phyloP scores from a whole-genome alignment of 1,140 invertebrate species.

The Copidosoma floridanum region DNA sequence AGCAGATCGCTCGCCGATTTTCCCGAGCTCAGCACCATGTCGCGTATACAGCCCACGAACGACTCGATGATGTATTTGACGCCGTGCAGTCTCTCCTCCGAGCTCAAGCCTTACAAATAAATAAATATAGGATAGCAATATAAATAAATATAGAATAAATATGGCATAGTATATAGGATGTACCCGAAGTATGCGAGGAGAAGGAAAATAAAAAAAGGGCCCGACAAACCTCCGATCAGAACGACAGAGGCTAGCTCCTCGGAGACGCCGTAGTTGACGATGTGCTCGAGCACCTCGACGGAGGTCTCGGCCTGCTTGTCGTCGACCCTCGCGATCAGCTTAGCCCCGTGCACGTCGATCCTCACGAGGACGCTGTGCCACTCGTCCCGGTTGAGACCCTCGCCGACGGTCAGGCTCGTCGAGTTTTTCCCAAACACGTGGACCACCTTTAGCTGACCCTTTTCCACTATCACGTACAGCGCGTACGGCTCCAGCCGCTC shows the following conservation, averaged over 20 bases:
- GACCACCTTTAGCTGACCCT: constrained; percentile 85
- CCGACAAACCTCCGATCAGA: constrained; percentile 75
- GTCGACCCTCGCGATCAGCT: constrained; percentile 81
- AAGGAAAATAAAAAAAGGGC: too few relatives aligned
- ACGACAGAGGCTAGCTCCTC: constrained; percentile 83
- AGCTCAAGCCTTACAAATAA: constrained; percentile 69
- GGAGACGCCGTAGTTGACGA: constrained; percentile 79
- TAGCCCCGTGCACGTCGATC: constrained; percentile 79
- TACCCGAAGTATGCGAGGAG: too few relatives aligned
- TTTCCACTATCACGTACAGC: constrained; percentile 84
- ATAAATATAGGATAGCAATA: background rate
- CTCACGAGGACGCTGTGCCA: constrained; percentile 85
- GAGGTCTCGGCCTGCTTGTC: constrained; percentile 74
- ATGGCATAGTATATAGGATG: too few relatives aligned
- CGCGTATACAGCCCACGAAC: constrained; percentile 86
- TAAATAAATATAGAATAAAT: too few relatives aligned
- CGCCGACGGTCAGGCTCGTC: constrained; percentile 80
- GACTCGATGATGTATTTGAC: constrained; percentile 90
- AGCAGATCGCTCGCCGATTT: constrained; percentile 78
- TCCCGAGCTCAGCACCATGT: constrained; percentile 78
- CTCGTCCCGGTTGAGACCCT: constrained; percentile 82
- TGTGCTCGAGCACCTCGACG: constrained; percentile 74
- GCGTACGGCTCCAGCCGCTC: constrained; percentile 77
- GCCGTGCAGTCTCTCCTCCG: constrained; percentile 79
- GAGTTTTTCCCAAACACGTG: constrained; percentile 84